A percentile compares a stretch with the other conserved stretches of the same genome.
Conservation (phyloP, 2,888 invertebrate genomes). For the Drosophila paranaensis region DNA sequence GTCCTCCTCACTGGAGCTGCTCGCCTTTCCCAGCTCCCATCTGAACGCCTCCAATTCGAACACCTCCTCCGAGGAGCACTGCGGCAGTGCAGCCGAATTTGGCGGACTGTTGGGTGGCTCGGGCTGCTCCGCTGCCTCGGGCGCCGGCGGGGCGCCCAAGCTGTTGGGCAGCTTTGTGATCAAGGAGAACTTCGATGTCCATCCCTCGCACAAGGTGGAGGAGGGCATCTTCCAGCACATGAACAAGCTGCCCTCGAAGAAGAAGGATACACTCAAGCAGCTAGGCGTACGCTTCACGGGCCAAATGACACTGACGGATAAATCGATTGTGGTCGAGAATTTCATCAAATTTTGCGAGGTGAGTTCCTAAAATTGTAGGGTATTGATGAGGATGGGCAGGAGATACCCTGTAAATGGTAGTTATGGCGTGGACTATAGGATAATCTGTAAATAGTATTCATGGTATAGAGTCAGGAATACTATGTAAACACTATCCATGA, state of each 20-base stretch:
- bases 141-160: constrained; percentile 78
- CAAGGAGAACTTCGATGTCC: constrained; percentile 84
- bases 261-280: constrained; percentile 84
- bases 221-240: constrained; percentile 85
- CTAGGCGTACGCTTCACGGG: constrained; percentile 84
- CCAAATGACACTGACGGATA: constrained; percentile 84
- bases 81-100: constrained; percentile 77
- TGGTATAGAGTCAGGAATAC: too few species aligned
- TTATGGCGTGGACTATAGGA: too few species aligned
- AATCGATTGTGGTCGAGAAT: constrained; percentile 85
- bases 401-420: not conserved
- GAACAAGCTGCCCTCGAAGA: constrained; percentile 84
- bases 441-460: not conserved
- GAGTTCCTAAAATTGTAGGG: constrained; percentile 44
- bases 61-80: constrained; percentile 83
- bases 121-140: constrained; percentile 56
- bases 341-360: constrained; percentile 85
- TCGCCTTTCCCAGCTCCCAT: constrained; percentile 83
- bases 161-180: constrained; percentile 82
- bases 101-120: constrained; percentile 64
- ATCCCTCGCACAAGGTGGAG: constrained; percentile 84
- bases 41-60: constrained; percentile 84
- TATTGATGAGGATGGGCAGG: not conserved
- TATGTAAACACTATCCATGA: not conserved
- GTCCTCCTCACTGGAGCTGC: constrained; percentile 78